These are phyloP conservation scores for Euphydryas editha DNA, from an alignment of 2,888 invertebrate species.

Conservation along the genomic window DNA sequence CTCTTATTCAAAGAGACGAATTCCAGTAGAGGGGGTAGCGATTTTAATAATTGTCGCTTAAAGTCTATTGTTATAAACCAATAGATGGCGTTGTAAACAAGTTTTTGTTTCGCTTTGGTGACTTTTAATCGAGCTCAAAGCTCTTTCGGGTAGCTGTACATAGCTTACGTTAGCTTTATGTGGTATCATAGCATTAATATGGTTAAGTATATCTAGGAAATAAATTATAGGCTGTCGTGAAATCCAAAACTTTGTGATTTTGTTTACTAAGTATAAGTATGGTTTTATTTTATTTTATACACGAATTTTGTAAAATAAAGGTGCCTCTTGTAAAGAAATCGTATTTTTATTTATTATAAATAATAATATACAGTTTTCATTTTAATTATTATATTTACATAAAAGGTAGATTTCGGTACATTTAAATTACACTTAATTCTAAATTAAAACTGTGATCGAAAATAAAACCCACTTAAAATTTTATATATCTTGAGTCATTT, in stretches of 20 bases:
- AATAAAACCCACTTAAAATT: too few relatives aligned
- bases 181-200: constrained; percentile 34
- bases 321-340: constrained; percentile 24
- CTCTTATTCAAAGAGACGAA: not conserved
- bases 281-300: constrained; percentile 9
- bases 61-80: not conserved
- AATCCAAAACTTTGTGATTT: constrained; percentile 25
- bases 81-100: constrained; percentile 16
- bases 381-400: too few relatives aligned
- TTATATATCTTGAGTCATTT: too few relatives aligned
- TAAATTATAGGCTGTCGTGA: constrained; percentile 21
- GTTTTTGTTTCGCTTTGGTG: constrained; percentile 9
- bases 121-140: constrained; percentile 32
- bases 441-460: too few relatives aligned
- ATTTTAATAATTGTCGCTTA: not conserved
- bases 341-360: constrained; percentile 5
- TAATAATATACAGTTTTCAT: not conserved
- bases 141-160: constrained; percentile 44
- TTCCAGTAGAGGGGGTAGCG: not conserved
- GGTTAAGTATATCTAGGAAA: constrained; percentile 11
- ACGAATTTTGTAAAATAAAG: constrained; percentile 36
- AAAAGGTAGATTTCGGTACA: too few relatives aligned
- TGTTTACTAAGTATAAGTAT: constrained; percentile 18
- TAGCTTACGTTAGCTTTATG: constrained; percentile 37
- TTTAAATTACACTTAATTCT: too few relatives aligned